Evolutionary conservation across 2,888 invertebrate genomes (phyloP), one percentile per base, ranked within the genome.

Genomic region (Thysanoteuthis rhombus): DNA sequence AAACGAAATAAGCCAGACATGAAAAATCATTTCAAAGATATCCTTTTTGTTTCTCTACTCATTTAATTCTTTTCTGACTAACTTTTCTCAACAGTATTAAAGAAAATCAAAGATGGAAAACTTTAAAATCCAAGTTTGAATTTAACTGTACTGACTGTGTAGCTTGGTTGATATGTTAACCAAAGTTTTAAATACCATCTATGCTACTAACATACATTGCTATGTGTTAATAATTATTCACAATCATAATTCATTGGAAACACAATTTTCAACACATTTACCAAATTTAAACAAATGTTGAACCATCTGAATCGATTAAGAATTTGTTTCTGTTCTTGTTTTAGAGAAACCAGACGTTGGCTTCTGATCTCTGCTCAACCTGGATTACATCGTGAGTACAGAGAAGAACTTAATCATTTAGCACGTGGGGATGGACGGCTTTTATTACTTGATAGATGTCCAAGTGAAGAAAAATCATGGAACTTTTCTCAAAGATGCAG

Each of bases 331-430:
- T 92, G 25, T 92, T 92, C 28, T 42, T 92, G 6, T 92, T 92
- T 22, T 92, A 96, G 96, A 36, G 95, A 96, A 47, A 93, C 95
- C 16, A 95, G 96, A 39, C 95, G 95, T 75, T 97, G 97, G 97
- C 97, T 98, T 93, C 97, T 98, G 47, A 97, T 98, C 94, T 98
- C 98, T 12, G 98, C 98, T 0, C 99, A 99, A 97, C 97, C 98
- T 25, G 98, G 98, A 95, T 97, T 98, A 38, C 98, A 98, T 96
- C 97, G 97, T 5, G 98, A 98, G 94, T 98, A 98, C 95, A 97
- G 97, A 94, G 97, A 97, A 95, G 98, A 98, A 96, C 96, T 98
- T 89, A 97, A 97, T 94, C 97, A 97, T 95, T 96, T 98, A 92
- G 97, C 97, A 93, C 96, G 97, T 39, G 97, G 97, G 89, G 97